Base-by-base conservation (phyloP, 2,888 invertebrate genomes). In the Cheiracanthium punctorium region DNA sequence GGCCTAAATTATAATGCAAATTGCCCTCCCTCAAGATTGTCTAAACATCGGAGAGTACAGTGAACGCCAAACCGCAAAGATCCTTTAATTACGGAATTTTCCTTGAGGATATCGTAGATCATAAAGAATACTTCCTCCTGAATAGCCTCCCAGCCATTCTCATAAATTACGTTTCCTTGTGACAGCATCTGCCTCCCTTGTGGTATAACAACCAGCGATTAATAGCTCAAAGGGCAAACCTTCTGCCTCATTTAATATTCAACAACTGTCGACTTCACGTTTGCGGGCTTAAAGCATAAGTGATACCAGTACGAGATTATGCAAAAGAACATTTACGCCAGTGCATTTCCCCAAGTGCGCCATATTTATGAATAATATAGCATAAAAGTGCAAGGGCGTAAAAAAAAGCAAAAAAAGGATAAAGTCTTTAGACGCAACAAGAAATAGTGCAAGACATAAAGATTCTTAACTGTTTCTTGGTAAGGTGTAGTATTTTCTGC, bases 11-110 rank as follows among this genome's bases (percentile, higher is more conserved):
- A 48, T 48, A n/a, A 48, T 48, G 8, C 8, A 37, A 48, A 48
- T 14, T 48, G 17, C 17, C 17, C 17, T 48, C 48, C 2, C 48
- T 48, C 8, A 17, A 2, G 2, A 17, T 17, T 14, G 14, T 48
- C 2, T 17, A 14, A 48, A 17, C 48, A 2, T 48, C 2, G 7
- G 48, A 17, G 48, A 48, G 17, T 48, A 48, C 48, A 17, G 7
- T 17, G 2, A 48, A 12, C 17, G 8, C n/a, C 20, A 82, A 79
- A 72, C 73, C 77, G 52, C 77, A 69, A 75, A 29, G 48, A 69
- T 79, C 69, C 77, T 79, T 73, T 72, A 84, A 79, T 84, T 77
- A 73, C 73, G 73, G 43, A 37, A 30, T 73, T 79, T 65, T 37
- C 58, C 52, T 69, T 67, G n/a, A 48, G 73, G 41, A 30, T 29